Percentiles rank a stretch among this genome's conserved stretches.
These are phyloP conservation scores for Hirtodrosophila trivittata DNA, from an alignment of 2,888 invertebrate genomes.

Conservation along the genomic window DNA sequence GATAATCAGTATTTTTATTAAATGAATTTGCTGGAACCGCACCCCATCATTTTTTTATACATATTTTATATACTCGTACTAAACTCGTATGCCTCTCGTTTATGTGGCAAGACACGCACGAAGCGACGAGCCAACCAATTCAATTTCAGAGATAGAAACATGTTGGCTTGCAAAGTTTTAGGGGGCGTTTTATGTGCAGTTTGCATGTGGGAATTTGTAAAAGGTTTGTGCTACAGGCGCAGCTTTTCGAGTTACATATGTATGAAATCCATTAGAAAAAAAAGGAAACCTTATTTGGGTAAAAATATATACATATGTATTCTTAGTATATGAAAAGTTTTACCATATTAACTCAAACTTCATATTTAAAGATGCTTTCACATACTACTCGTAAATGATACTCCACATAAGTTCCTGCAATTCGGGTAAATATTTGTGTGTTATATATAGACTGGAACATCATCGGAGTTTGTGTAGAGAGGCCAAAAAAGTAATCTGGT, in stretches of 20 bases:
- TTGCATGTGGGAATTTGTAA: slow-evolving; percentile 66
- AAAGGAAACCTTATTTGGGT: too few species aligned
- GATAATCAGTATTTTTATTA: slow-evolving; percentile 66
- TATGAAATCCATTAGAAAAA: too few species aligned
- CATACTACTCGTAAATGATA: too few species aligned
- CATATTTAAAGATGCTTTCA: too few species aligned
- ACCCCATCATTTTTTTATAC: slow-evolving; percentile 37
- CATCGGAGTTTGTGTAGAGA: too few species aligned
- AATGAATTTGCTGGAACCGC: slow-evolving; percentile 65
- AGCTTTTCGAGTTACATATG: too few species aligned
- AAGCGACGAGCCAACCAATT: slow-evolving; percentile 14
- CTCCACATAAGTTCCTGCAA: too few species aligned
- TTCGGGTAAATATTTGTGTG: too few species aligned
- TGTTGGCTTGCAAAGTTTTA: slow-evolving; percentile 22
- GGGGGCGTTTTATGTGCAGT: slow-evolving; percentile 70
- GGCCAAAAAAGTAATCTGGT: slow-evolving; percentile 5
- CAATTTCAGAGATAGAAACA: slow-evolving; percentile 45
- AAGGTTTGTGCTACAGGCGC: slow-evolving; percentile 16
- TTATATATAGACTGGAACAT: too few species aligned
- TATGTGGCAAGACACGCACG: slow-evolving; percentile 44
- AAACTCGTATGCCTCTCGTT: slow-evolving; percentile 21
- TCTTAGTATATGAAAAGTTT: too few species aligned
- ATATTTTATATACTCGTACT: slow-evolving; percentile 28
- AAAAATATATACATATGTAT: too few species aligned
- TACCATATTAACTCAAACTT: too few species aligned